phyloP scores from a whole-genome alignment of 2,797 vertebrate genomes.

The Sebastes variabilis region DNA sequence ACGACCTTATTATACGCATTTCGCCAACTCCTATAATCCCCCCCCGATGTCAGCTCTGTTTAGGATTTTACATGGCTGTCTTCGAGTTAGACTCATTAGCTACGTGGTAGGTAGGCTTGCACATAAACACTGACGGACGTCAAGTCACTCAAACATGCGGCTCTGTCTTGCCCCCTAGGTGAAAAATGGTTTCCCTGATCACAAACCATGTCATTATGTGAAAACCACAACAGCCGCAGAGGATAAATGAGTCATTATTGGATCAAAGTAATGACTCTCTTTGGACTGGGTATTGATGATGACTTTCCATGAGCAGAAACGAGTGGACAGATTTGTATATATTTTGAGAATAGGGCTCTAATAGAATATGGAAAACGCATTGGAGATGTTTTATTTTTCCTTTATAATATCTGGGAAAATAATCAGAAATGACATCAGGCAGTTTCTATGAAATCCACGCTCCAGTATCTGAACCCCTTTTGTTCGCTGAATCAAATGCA shows the following conservation, averaged over 20 bases:
- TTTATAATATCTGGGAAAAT: conserved; percentile 16
- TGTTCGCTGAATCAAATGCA: conserved; percentile 52
- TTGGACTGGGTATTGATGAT: conserved; percentile 33
- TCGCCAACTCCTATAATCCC: conserved; percentile 49
- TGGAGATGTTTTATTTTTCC: conserved; percentile 5
- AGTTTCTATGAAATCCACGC: conserved; percentile 6
- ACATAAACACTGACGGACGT: conserved; percentile 54
- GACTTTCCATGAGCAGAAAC: conserved; percentile 35
- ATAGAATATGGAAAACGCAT: conserved; percentile 37
- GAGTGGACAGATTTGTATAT: conserved; percentile 46
- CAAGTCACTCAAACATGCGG: conserved; percentile 36
- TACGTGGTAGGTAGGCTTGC: conserved; percentile 51
- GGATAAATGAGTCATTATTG: conserved; percentile 65
- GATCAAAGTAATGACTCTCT: conserved; percentile 50
- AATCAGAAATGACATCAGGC: conserved; percentile 34
- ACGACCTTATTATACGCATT: conserved; percentile 58
- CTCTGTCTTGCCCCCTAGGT: conserved; percentile 36
- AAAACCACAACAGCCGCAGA: conserved; percentile 46
- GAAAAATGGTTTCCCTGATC: conserved; percentile 58
- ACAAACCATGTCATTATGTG: conserved; percentile 62
- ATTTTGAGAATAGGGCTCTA: conserved; percentile 30
- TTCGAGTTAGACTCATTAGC: conserved; percentile 47
- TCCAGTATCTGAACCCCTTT: conserved; percentile 17
- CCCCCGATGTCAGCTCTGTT: conserved; percentile 49
- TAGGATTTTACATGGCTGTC: conserved; percentile 60